A percentile compares a stretch with the other conserved stretches of the same genome.
Evolutionary conservation across 2,797 vertebrate species (phyloP).

Genomic region (Acipenser oxyrinchus): DNA sequence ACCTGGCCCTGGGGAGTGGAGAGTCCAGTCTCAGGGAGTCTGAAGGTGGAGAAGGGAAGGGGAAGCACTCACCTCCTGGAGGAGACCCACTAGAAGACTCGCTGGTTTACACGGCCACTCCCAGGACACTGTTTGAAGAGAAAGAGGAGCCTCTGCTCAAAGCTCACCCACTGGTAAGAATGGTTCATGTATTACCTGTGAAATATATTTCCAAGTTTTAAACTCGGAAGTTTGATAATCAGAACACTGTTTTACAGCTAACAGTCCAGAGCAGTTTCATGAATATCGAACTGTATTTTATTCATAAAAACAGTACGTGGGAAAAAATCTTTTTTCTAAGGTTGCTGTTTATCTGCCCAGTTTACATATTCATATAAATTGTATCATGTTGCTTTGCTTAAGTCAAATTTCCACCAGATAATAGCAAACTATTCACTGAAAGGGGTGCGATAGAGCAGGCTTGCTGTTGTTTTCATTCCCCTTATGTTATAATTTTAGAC

Average conservation of each 20-base stretch:
- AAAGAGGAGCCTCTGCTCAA: not conserved
- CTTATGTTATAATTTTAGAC: slow-evolving; percentile 46
- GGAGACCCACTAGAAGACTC: slow-evolving; percentile 17
- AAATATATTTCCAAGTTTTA: not conserved
- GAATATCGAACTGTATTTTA: slow-evolving; percentile 2
- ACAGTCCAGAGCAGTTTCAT: not conserved
- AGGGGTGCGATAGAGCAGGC: not conserved
- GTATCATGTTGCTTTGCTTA: too few species aligned
- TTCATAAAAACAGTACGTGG: not conserved
- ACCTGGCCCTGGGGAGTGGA: not conserved
- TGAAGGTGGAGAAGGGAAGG: not conserved
- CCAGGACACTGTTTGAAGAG: slow-evolving; percentile 47
- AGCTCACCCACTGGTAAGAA: slow-evolving; percentile 56
- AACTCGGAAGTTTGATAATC: not conserved
- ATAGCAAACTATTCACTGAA: not conserved
- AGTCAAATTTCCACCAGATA: too few species aligned
- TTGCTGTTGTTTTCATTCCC: not conserved
- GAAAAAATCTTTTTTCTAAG: not conserved
- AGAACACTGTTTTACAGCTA: not conserved
- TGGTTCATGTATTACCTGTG: not conserved
- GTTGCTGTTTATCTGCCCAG: too few species aligned
- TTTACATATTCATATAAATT: too few species aligned
- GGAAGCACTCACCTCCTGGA: not conserved
- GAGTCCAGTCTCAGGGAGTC: not conserved
- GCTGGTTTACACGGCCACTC: slow-evolving; percentile 48